Evolutionary conservation across 1,140 invertebrate species (phyloP), one percentile per base, ranked within the genome.

Genomic region (Dendroctonus ponderosae): DNA sequence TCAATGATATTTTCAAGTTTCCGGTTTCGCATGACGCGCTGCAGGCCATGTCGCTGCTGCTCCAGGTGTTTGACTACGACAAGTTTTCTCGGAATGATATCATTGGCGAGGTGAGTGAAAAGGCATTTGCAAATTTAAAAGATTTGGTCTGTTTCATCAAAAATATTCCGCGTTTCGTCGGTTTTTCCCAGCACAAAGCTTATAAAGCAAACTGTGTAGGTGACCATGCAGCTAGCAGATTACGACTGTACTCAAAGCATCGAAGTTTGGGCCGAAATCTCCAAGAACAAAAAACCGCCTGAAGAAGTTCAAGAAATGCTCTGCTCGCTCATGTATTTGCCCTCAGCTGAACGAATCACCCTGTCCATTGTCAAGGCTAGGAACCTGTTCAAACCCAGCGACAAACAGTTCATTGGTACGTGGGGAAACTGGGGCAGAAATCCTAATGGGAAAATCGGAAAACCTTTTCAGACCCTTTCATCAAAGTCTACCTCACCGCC

Each of bases 401-500:
- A 86, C 70, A 86, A 86, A 70, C 85, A 86, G 59, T 82, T 79
- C 64, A 78, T 86, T 73, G 85, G 85, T 86, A 78, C 75, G 67
- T 66, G 9, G 12, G 54, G 11, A 61, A 41, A 0, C 5, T 43
- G 15, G 7, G 59, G 42, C 52, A 6, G 9, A 12, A 7, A 15
- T 52, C 15, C 15, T 9, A 52, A 15, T 52, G 8, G 15, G 11
- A 12, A 11, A 52, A 9, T 52, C 15, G 8, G 8, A 62, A 70
- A 56, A 39, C 15, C 41, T 40, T 80, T 79, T 66, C 80, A 83
- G 93, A 96, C 84, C 92, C 94, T 5, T 95, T 91, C 76, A 93
- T 96, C 2, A 97, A 97, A 83, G 91, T 95, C 42, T 94, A 92
- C 79, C 79, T 95, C 11, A 82, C 96, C 50, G 89, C 92, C 62